Evolutionary conservation across 2,888 invertebrate species (phyloP), one percentile per base, ranked within the genome.

Genomic region (Incurvaria masculella): DNA sequence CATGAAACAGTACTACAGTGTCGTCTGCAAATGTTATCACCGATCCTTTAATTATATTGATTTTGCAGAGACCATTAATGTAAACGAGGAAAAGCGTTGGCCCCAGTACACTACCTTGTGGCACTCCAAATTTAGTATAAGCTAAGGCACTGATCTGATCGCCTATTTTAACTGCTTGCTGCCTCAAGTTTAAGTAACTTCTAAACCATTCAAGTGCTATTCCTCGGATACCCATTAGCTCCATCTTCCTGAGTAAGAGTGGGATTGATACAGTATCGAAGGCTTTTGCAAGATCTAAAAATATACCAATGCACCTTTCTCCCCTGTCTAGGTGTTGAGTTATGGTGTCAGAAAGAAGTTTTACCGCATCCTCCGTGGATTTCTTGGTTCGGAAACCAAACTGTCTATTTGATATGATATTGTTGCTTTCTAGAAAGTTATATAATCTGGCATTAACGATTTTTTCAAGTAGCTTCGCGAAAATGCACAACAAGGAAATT

Each of bases 401-500:
- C 14, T 33, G 33, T 4, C 14, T 33, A 14, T 33, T n/a, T 3
- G 33, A 33, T 8, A 33, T 33, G 11, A 33, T 8, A 11, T 33
- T 33, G 14, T 33, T 46, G 17, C n/a, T 21, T 38, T 55, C 51
- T 2, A 54, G 26, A 21, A 49, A 52, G 1, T 21, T 16, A 3
- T 44, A 42, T 8, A 53, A 33, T 10, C 42, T 19, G 11, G 10
- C 17, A 18, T 48, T 47, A 14, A 49, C 41, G 5, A 53, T 42
- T 27, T 50, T 49, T 19, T 49, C 50, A 4, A 49, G 23, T 4
- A 49, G 21, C 23, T 49, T 49, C 2, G 42, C 42, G 14, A 49
- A 38, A 10, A 38, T 20, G 3, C 38, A 6, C 18, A 49, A 23
- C 11, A 49, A 18, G 2, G 45, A 49, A 10, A 49, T 46, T 3